Conservation (phyloP, 2,797 vertebrate genomes). For the Vespertilio murinus region DNA sequence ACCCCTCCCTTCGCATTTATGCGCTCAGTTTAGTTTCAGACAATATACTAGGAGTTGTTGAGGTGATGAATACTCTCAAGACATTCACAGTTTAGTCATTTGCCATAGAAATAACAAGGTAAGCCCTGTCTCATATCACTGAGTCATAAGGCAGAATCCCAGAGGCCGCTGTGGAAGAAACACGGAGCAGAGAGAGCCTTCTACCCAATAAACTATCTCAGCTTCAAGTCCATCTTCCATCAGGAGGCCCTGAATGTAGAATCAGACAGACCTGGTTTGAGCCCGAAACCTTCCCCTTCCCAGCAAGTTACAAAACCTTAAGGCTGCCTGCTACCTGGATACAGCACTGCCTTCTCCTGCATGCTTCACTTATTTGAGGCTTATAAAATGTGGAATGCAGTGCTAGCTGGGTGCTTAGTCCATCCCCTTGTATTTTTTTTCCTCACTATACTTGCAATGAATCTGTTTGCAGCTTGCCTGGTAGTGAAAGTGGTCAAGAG, state of each 20-base stretch:
- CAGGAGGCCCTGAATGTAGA: background rate
- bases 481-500: background rate
- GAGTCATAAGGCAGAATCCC: background rate
- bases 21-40: conserved; percentile 19
- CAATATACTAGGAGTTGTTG: background rate
- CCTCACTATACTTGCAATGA: background rate
- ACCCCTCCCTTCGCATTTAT: background rate
- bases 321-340: background rate
- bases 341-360: background rate
- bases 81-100: conserved; percentile 37
- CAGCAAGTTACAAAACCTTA: background rate
- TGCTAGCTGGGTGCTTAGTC: no score
- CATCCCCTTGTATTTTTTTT: background rate
- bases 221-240: background rate
- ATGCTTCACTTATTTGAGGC: background rate
- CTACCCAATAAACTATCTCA: background rate
- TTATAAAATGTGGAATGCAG: background rate
- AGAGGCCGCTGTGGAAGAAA: background rate
- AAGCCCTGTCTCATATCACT: background rate
- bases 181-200: background rate
- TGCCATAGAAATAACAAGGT: background rate
- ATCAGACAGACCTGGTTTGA: background rate
- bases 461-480: background rate
- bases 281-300: background rate
- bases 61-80: background rate